These are phyloP conservation scores for Lithophane ornitopus DNA, from an alignment of 2,888 invertebrate genomes.

Conservation along the genomic window DNA sequence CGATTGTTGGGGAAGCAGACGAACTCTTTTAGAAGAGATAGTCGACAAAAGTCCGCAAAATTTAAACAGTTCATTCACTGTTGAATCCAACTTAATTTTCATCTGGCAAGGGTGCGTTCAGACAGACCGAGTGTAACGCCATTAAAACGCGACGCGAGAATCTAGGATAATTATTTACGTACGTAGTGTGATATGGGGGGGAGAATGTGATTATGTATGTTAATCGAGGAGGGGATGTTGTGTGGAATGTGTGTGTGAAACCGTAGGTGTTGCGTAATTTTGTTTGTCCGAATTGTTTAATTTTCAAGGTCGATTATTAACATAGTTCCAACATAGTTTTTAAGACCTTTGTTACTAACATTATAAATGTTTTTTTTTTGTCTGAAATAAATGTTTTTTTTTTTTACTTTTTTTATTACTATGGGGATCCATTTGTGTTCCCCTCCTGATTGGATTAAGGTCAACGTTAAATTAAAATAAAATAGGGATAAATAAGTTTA, in stretches of 20 bases:
- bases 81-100: constrained; percentile 72
- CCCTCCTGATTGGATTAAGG: no score
- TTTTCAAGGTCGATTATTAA: constrained; percentile 32
- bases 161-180: constrained; percentile 53
- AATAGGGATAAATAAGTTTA: background rate
- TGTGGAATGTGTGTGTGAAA: constrained; percentile 24
- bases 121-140: constrained; percentile 39
- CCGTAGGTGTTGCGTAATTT: constrained; percentile 1
- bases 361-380: no score
- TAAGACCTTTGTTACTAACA: no score
- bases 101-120: constrained; percentile 56
- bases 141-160: constrained; percentile 42
- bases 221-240: constrained; percentile 29
- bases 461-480: background rate
- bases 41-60: no score
- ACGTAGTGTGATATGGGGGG: constrained; percentile 33
- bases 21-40: no score
- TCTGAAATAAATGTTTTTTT: no score
- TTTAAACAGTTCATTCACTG: constrained; percentile 78
- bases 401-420: no score
- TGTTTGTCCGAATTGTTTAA: constrained; percentile 2
- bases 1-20: no score
- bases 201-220: constrained; percentile 44
- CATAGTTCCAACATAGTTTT: no score
- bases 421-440: no score